Evolutionary conservation across 2,888 invertebrate species (phyloP).

Genomic region (Watsonalla cultraria): DNA sequence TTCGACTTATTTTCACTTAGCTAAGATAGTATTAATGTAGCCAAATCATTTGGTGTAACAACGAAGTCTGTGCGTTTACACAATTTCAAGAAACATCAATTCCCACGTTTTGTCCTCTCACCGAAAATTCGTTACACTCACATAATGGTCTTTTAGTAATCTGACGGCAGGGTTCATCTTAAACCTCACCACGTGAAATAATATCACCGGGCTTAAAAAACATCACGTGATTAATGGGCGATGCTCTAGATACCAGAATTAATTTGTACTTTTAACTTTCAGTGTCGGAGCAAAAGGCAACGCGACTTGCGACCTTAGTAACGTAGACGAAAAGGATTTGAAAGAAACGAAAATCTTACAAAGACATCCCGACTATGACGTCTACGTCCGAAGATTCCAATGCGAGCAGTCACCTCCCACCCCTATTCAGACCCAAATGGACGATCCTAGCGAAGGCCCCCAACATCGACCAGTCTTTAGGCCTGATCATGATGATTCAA

Average conservation of each 20-base stretch:
- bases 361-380: constrained; percentile 64
- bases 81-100: too few species aligned
- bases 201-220: too few species aligned
- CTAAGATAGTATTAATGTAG: too few species aligned
- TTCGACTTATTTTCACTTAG: too few species aligned
- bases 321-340: constrained; percentile 50
- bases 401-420: constrained; percentile 64
- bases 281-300: constrained; percentile 74
- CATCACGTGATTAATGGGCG: too few species aligned
- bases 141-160: too few species aligned
- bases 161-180: too few species aligned
- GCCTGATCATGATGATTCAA: constrained; percentile 53
- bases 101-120: too few species aligned
- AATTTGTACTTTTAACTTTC: constrained; percentile 14
- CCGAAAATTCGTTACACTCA: too few species aligned
- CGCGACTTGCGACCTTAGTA: constrained; percentile 65
- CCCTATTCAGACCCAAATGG: constrained; percentile 49
- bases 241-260: background rate
- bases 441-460: constrained; percentile 42
- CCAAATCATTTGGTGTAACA: too few species aligned
- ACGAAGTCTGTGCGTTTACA: too few species aligned
- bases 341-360: constrained; percentile 47
- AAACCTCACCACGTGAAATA: too few species aligned
- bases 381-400: constrained; percentile 57
- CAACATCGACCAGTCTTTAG: constrained; percentile 56